Percentiles rank a stretch among this genome's conserved stretches.
These are phyloP conservation scores for Tragelaphus strepsiceros DNA, from an alignment of 2,113 vertebrate species.

Conservation along the genomic window DNA sequence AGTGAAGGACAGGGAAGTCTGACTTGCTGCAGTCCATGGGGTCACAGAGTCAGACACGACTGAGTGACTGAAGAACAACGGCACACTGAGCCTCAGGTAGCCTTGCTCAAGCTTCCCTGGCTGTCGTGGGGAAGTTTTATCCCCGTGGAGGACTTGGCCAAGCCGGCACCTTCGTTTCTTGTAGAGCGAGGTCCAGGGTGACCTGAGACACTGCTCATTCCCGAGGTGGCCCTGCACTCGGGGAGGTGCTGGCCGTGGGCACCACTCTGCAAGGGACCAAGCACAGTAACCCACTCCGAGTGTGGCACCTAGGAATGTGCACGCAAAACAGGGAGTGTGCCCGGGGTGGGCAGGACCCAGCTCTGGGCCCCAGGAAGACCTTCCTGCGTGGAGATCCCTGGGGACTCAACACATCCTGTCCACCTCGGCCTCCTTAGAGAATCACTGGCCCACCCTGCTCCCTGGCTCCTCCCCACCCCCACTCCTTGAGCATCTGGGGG, in stretches of 20 bases:
- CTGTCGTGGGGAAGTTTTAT: not conserved
- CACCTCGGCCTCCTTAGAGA: not conserved
- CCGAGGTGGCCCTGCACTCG: accelerated
- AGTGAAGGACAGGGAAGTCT: not conserved
- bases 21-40: not conserved
- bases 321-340: not conserved
- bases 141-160: not conserved
- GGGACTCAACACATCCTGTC: not conserved
- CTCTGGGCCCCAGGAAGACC: not conserved
- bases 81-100: not conserved
- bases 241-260: accelerated
- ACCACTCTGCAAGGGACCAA: not conserved
- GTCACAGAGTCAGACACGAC: not conserved
- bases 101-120: not conserved
- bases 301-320: not conserved
- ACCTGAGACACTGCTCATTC: not conserved
- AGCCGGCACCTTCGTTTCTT: not conserved
- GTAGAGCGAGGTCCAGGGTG: not conserved
- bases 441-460: not conserved
- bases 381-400: not conserved
- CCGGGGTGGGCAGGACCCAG: not conserved
- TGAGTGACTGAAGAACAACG: not conserved
- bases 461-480: not conserved
- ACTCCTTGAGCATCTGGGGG: not conserved
- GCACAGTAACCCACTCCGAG: no score